Evolutionary conservation across 2,797 vertebrate genomes (phyloP).

Genomic region (Allobates femoralis): DNA sequence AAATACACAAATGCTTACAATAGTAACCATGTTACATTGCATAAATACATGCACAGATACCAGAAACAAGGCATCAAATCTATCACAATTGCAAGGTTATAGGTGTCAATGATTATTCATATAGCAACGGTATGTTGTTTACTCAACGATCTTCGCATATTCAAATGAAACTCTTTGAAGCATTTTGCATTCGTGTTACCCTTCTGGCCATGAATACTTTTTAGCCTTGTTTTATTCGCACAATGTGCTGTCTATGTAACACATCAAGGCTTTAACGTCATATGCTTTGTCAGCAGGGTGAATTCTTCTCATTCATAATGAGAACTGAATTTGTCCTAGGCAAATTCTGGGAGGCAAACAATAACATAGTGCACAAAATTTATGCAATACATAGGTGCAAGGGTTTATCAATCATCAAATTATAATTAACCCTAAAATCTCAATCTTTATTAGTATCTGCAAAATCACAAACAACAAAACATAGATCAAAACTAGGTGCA

Average conservation of each 20-base stretch:
- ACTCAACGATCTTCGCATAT: constrained; percentile 27
- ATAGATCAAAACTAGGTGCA: too few relatives aligned
- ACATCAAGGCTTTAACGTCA: constrained; percentile 9
- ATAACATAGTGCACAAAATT: too few relatives aligned
- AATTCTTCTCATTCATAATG: not conserved
- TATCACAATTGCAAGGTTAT: not conserved
- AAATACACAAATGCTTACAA: too few relatives aligned
- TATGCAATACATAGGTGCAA: too few relatives aligned
- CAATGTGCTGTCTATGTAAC: constrained; percentile 19
- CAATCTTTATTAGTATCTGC: too few relatives aligned
- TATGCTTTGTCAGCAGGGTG: not conserved
- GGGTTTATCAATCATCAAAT: too few relatives aligned
- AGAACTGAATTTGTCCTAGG: not conserved
- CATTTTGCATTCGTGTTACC: not conserved
- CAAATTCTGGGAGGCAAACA: not conserved
- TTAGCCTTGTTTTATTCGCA: not conserved
- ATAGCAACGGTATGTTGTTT: not conserved
- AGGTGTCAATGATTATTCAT: not conserved
- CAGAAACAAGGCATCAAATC: not conserved
- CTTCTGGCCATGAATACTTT: constrained; percentile 20
- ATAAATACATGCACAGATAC: not conserved
- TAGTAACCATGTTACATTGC: not conserved
- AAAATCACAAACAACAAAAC: too few relatives aligned
- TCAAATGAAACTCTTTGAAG: constrained; percentile 22
- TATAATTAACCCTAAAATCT: too few relatives aligned